A percentile compares a stretch with the other conserved stretches of the same genome.
Conservation (phyloP, 2,113 vertebrate genomes). For the Sterrhoptilus dennistouni region DNA sequence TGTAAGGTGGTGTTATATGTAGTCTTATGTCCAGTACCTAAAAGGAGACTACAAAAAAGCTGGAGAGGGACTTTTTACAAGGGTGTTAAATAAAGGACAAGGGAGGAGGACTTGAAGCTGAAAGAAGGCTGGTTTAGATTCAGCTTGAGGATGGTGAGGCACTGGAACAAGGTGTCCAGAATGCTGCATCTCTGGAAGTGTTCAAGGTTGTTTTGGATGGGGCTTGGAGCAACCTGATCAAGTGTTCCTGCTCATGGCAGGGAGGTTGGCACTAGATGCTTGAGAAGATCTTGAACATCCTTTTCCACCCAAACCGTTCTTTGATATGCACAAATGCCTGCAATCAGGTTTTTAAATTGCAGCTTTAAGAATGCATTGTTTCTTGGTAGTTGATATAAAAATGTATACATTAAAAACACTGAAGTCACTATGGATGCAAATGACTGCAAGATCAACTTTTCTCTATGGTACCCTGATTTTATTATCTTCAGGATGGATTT, state of each 20-base stretch:
- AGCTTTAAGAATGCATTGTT: not conserved
- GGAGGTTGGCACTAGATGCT: not conserved
- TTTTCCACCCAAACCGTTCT: not conserved
- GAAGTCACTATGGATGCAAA: not conserved
- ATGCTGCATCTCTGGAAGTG: not conserved
- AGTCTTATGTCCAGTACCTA: not conserved
- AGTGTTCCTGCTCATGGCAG: not conserved
- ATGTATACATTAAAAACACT: not conserved
- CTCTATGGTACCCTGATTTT: not conserved
- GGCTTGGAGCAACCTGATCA: not conserved
- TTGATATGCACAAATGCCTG: rapidly evolving
- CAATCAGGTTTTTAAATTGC: not conserved
- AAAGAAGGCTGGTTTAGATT: not conserved
- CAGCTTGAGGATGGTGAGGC: not conserved
- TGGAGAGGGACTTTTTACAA: not conserved
- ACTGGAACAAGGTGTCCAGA: not conserved
- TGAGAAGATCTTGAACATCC: not conserved
- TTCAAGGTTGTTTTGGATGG: not conserved
- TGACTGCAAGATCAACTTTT: not conserved
- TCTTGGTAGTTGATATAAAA: not conserved
- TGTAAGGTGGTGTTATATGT: not conserved
- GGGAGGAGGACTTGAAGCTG: not conserved
- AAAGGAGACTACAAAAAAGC: not conserved
- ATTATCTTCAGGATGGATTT: not conserved
- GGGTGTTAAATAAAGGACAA: not conserved